Evolutionary conservation across 2,113 vertebrate species (phyloP), one percentile per base, ranked within the genome.

Genomic region (Reinhardtius hippoglossoides): DNA sequence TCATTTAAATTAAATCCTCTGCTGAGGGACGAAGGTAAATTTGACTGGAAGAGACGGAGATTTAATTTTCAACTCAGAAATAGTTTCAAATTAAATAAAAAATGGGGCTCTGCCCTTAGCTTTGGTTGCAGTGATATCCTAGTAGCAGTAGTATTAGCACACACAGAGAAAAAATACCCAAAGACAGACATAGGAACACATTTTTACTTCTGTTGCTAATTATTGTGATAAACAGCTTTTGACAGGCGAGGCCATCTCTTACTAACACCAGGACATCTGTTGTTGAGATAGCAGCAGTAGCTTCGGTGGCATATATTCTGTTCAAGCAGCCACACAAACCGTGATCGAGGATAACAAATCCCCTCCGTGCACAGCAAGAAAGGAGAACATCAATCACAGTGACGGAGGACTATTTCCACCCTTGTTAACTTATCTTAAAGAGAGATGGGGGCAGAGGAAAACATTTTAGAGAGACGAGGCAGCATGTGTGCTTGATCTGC

Each of bases 341-440:
- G 26, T n/a, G 72, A 84, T 83, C 52, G 69, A 76, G 70, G 76
- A 75, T 78, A 88, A 87, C 87, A 88, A 86, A 90, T 84, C 63
- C 82, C 81, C 70, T 72, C 67, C 14, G 78, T 68, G 76, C 72
- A 71, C 71, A 24, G 59, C 27, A 70, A 73, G 57, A 82, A 86
- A 74, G 61, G 72, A 46, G 67, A 81, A 64, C 89, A 91, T 93
- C 84, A 78, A 86, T 93, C 91, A 88, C 56, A 3, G 54, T 67
- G 66, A 85, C 78, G 37, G 74, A 86, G 42, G 68, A 80, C 77
- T 65, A 77, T 85, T 89, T 85, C 74, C 63, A 69, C 77, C 63
- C 81, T 72, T 79, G 82, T 87, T 89, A 83, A 86, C 85, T 84
- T 84, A 83, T 84, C 90, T 85, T 76, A 86, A 67, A 59, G 69